These are phyloP conservation scores for Euwallacea similis DNA, from an alignment of 1,140 invertebrate genomes.

Conservation along the genomic window DNA sequence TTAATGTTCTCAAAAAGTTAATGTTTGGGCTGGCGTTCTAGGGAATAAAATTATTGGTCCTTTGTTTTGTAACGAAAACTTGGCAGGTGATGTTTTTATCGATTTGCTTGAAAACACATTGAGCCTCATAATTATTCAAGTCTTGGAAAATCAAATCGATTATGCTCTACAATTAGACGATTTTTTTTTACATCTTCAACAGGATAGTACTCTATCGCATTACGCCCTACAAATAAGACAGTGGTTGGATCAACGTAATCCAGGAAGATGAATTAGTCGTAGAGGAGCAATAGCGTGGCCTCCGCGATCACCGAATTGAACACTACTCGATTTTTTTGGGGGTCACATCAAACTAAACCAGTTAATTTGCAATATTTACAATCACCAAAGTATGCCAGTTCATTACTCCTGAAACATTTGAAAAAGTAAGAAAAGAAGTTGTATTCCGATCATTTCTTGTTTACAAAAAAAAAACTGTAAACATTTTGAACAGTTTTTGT, in stretches of 20 bases:
- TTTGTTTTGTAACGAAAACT: too few relatives aligned
- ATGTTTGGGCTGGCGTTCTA: too few relatives aligned
- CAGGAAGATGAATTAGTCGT: neutral
- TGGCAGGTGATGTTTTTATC: too few relatives aligned
- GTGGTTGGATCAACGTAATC: neutral
- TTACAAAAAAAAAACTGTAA: neutral
- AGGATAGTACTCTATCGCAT: neutral
- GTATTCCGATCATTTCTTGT: neutral
- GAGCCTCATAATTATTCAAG: neutral
- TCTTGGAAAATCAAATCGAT: neutral
- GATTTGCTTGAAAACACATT: neutral
- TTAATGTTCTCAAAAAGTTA: too few relatives aligned
- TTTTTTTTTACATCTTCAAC: neutral
- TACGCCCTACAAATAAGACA: neutral
- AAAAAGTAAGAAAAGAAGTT: neutral
- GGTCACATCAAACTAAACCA: too few relatives aligned
- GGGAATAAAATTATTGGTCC: too few relatives aligned
- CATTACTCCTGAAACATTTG: neutral
- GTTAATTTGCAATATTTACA: neutral
- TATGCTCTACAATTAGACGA: neutral
- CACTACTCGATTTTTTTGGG: neutral
- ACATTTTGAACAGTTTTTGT: neutral
- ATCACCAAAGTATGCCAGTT: neutral
- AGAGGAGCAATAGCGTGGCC: neutral
- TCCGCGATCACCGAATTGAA: neutral